Evolutionary conservation across 2,113 vertebrate species (phyloP).

Genomic region (Stomatorhinus ivindoensis): DNA sequence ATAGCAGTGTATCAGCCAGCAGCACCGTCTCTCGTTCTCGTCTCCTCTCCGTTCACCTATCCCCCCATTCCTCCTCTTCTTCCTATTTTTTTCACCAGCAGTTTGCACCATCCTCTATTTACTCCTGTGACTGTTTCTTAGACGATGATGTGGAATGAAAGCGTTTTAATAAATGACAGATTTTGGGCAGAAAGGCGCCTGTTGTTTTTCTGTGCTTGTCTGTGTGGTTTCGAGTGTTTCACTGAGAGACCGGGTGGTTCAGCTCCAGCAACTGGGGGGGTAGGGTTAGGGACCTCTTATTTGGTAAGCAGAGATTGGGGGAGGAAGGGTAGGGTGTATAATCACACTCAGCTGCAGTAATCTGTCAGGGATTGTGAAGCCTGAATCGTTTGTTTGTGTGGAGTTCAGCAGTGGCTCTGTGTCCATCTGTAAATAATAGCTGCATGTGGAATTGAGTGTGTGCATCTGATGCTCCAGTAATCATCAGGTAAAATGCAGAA

Average conservation of each 20-base stretch:
- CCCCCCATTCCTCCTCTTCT: slow-evolving; percentile 17
- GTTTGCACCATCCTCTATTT: background rate
- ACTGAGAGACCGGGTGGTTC: slow-evolving; percentile 6
- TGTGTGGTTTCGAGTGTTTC: background rate
- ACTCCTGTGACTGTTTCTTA: slow-evolving; percentile 34
- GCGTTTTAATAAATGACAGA: slow-evolving; percentile 60
- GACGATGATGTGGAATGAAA: slow-evolving; percentile 37
- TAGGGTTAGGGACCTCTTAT: slow-evolving; percentile 45
- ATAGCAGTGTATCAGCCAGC: background rate
- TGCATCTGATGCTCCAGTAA: background rate
- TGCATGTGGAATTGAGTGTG: background rate
- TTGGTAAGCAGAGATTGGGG: slow-evolving; percentile 44
- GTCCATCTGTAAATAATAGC: slow-evolving; percentile 13
- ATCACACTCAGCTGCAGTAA: slow-evolving; percentile 25
- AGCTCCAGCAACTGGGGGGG: slow-evolving; percentile 42
- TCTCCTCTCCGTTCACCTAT: background rate
- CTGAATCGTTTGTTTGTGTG: slow-evolving; percentile 11
- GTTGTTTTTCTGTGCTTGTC: background rate
- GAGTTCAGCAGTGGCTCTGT: slow-evolving; percentile 13
- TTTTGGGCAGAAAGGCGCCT: slow-evolving; percentile 32
- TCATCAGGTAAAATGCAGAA: background rate
- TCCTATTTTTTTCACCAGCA: slow-evolving; percentile 25
- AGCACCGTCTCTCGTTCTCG: background rate
- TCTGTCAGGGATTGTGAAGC: slow-evolving; percentile 27
- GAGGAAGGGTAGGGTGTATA: slow-evolving; percentile 17